Conservation (phyloP, 2,888 invertebrate genomes). For the Pocota personata region DNA sequence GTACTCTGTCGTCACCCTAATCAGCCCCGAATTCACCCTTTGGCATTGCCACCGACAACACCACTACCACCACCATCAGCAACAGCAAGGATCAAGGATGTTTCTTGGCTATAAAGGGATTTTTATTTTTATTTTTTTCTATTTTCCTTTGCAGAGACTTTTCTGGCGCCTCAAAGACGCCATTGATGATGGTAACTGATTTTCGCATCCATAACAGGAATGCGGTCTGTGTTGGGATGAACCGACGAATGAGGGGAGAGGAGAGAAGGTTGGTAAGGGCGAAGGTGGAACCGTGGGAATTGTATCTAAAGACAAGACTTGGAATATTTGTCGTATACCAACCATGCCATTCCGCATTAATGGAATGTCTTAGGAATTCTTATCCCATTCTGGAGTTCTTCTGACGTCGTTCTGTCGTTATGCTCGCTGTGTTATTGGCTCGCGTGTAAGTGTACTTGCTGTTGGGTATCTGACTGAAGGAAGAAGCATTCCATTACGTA, state of each 20-base stretch:
- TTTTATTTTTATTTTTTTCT: conserved; percentile 4
- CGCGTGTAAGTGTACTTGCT: neutral
- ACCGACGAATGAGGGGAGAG: neutral
- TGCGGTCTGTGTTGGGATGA: conserved; percentile 22
- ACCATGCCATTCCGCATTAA: conserved; percentile 14
- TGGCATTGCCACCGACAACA: conserved; percentile 8
- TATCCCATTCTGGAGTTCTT: conserved; percentile 26
- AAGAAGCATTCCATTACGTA: conserved; percentile 27
- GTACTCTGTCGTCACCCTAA: conserved; percentile 28
- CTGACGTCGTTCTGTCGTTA: neutral
- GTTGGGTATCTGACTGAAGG: too few species aligned
- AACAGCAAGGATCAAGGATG: conserved; percentile 14
- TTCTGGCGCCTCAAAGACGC: conserved; percentile 60
- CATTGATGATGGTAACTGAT: conserved; percentile 58
- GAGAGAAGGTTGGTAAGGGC: neutral
- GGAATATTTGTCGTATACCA: conserved; percentile 27
- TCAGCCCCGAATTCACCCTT: conserved; percentile 40
- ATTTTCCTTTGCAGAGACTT: conserved; percentile 11
- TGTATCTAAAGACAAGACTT: conserved; percentile 36
- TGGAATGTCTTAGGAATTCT: conserved; percentile 54
- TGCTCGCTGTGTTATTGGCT: neutral
- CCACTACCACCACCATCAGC: neutral
- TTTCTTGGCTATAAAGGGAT: conserved; percentile 26
- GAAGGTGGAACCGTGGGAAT: conserved; percentile 8
- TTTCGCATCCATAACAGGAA: conserved; percentile 43